A percentile compares a stretch with the other conserved stretches of the same genome.
Evolutionary conservation across 1,140 invertebrate genomes (phyloP).

Genomic region (Penaeus vannamei): DNA sequence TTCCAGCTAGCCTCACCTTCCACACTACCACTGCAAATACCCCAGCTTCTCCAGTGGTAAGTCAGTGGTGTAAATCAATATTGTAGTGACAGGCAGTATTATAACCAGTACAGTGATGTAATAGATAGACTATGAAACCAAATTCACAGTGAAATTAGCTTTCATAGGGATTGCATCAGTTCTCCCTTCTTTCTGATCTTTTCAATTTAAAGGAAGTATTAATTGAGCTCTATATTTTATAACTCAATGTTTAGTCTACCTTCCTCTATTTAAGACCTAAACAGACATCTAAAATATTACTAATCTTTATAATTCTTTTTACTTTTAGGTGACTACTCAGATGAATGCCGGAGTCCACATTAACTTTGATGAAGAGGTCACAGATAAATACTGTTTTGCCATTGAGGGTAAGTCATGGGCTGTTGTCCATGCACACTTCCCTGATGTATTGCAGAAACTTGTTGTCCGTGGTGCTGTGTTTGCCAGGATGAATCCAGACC

Average conservation of each 20-base stretch:
- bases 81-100: too few relatives aligned
- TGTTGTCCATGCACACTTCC: slow-evolving; percentile 79
- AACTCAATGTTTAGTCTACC: too few relatives aligned
- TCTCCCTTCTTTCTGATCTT: too few relatives aligned
- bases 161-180: too few relatives aligned
- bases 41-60: slow-evolving; percentile 45
- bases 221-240: too few relatives aligned
- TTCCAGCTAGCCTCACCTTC: slow-evolving; percentile 26
- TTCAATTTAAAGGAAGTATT: too few relatives aligned
- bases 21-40: slow-evolving; percentile 44
- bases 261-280: too few relatives aligned
- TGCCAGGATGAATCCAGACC: slow-evolving; percentile 95
- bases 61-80: slow-evolving; percentile 1
- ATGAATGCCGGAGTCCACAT: slow-evolving; percentile 29
- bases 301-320: not conserved
- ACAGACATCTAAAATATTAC: too few relatives aligned
- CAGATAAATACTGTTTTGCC: slow-evolving; percentile 77
- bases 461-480: slow-evolving; percentile 87
- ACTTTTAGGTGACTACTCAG: slow-evolving; percentile 66
- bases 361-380: slow-evolving; percentile 48
- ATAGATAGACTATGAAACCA: too few relatives aligned
- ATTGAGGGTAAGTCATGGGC: slow-evolving; percentile 83
- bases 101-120: too few relatives aligned
- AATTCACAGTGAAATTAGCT: too few relatives aligned
- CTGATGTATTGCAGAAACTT: slow-evolving; percentile 80